Evolutionary conservation across 2,113 vertebrate genomes (phyloP), one percentile per base, ranked within the genome.

Genomic region (Symphodus melops): DNA sequence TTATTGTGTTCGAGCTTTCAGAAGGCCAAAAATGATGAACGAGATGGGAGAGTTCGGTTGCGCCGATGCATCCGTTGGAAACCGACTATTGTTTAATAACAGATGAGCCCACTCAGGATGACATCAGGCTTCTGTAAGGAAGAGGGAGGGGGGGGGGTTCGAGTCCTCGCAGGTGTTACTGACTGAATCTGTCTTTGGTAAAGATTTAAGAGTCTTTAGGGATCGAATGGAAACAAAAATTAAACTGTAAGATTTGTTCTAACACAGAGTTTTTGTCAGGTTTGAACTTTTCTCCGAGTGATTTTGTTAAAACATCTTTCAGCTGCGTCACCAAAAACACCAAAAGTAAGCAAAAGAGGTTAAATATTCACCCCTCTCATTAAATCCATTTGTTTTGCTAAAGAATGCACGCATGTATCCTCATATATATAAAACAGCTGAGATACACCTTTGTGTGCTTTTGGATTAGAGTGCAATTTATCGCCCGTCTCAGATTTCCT

Each of bases 1-100:
- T 81, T 49, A 94, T 94, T 93, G 92, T 92, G 79, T 33, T 3
- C 44, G 59, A 8, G 58, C 52, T 72, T 85, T 60, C 61, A 62
- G 48, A 76, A 42, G 28, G 36, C 59, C 23, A 5, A 39, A 53
- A 19, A 11, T 81, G 84, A 92, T 84, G 75, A 54, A 87, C 21
- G 77, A 68, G 70, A 69, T 76, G 23, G 61, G 74, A 72, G 16
- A 2, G 55, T 79, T 75, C 79, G 36, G 75, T 73, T 68, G 57
- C 20, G 46, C 61, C 36, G 23, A 65, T 52, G 79, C 57, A 55
- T 89, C 86, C 75, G 76, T 21, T 84, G 84, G 86, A 86, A 90
- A 81, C n/a, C 13, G n/a, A 61, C 84, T 36, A 82, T 83, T 91
- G 88, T 87, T 77, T 86, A 53, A 53, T 67, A 36, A 75, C 19